Base-by-base conservation (phyloP, 2,113 vertebrate species). In the Nyctibius bracteatus region DNA sequence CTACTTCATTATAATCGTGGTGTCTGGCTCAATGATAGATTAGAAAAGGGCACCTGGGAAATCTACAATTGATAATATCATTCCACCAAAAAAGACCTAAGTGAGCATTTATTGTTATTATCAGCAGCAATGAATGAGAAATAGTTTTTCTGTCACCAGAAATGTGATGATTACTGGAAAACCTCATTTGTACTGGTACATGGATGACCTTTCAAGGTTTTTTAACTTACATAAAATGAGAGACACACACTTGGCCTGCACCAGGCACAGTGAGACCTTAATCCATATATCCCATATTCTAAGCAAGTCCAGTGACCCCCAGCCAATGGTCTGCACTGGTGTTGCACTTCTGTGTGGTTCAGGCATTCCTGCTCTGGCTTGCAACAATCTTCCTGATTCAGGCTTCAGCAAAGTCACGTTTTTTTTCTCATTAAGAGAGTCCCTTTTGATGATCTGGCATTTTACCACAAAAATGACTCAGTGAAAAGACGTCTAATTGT, bases 271-370 rank as follows among this genome's bases (percentile, higher is more conserved):
- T 1, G 46, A 66, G 46, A 54, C 67, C 46, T 46, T 5, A 19
- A 3, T 28, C 39, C 11, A 1, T 12, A 3, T 0, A 18, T 16
- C 35, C 44, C 8, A 3, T 3, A 14, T 23, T 31, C 63, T n/a
- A 74, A 58, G n/a, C 9, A 33, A 25, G 49, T 8, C 9, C 49
- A 37, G 77, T 5, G 68, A 13, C 77, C 23, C 0, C 24, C 82
- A 82, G 94, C 21, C 54, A 4, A 14, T 0, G 65, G 54, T 1
- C 37, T 21, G 47, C 2, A 7, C 73, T 51, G 57, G 31, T 62
- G 52, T 14, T 66, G 37, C 59, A 66, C 33, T 74, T 51, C 2
- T 5, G 3, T 11, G 47, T 6, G 41, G 44, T 8, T 28, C 72
- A 21, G 27, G 4, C n/a, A 18, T 14, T 47, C n/a, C 51, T 35